Conservation (phyloP, 2,797 vertebrate genomes). For the Eulemur mongoz region DNA sequence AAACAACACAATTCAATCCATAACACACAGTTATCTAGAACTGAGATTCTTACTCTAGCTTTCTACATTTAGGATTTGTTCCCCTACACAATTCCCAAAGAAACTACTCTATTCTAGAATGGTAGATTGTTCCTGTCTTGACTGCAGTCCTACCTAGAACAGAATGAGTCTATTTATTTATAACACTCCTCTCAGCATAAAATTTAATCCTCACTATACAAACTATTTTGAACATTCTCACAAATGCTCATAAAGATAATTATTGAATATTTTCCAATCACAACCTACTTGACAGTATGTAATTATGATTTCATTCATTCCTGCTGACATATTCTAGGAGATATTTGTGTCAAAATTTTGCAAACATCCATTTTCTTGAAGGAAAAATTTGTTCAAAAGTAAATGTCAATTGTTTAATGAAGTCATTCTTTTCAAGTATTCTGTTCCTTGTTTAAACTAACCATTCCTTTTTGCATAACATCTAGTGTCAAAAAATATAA, state of each 20-base stretch:
- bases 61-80: constrained; percentile 16
- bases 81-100: neutral
- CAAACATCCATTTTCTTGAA: constrained; percentile 10
- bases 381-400: constrained; percentile 11
- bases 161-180: constrained; percentile 17
- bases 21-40: neutral
- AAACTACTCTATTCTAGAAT: neutral
- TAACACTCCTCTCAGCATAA: neutral
- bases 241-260: neutral
- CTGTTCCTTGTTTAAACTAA: constrained; percentile 47
- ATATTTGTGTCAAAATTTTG: constrained; percentile 13
- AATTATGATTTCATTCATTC: neutral
- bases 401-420: constrained; percentile 32
- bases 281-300: neutral
- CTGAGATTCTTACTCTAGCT: neutral
- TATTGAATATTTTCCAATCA: neutral
- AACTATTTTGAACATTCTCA: constrained; percentile 12
- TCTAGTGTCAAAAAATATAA: constrained; percentile 58
- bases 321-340: neutral
- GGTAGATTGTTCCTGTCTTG: neutral
- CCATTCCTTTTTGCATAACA: neutral
- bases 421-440: constrained; percentile 29
- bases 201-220: neutral
- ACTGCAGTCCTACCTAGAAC: neutral
- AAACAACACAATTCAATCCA: neutral